Percentiles rank a stretch among this genome's conserved stretches.
phyloP scores from a whole-genome alignment of 2,113 vertebrate genomes.

The Varanus salvator region DNA sequence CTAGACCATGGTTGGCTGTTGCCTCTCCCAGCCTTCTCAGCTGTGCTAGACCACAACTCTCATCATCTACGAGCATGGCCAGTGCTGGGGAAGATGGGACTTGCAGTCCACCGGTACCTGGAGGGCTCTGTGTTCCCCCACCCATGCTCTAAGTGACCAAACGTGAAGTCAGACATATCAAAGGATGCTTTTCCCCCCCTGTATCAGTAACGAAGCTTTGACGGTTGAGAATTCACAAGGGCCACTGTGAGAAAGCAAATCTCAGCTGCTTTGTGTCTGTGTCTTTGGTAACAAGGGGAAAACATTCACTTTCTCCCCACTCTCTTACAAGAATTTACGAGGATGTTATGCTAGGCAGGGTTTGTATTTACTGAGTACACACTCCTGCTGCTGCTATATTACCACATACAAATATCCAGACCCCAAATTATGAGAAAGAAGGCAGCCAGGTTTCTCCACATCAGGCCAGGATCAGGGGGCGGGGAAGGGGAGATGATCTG shows the following conservation, averaged over 20 bases:
- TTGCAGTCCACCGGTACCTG: no score
- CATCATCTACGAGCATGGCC: no score
- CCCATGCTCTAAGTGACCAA: background rate
- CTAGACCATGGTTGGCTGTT: no score
- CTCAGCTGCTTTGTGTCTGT: background rate
- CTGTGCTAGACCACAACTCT: no score
- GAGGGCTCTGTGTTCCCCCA: background rate
- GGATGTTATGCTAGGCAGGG: background rate
- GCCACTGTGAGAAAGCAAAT: background rate
- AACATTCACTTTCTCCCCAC: background rate
- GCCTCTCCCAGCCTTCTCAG: no score
- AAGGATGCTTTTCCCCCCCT: no score
- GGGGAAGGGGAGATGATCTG: fast-evolving
- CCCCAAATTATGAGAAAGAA: background rate
- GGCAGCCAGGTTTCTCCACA: fast-evolving
- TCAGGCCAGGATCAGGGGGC: background rate
- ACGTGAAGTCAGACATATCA: no score
- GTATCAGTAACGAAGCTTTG: background rate
- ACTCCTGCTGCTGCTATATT: background rate
- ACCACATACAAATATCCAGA: background rate
- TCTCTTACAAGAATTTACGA: background rate
- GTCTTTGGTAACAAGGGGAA: background rate
- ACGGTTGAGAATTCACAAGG: background rate
- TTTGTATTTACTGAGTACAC: background rate
- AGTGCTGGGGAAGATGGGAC: no score